A percentile compares a stretch with the other conserved stretches of the same genome.
Evolutionary conservation across 2,113 vertebrate genomes (phyloP).

Genomic region (Symphodus melops): DNA sequence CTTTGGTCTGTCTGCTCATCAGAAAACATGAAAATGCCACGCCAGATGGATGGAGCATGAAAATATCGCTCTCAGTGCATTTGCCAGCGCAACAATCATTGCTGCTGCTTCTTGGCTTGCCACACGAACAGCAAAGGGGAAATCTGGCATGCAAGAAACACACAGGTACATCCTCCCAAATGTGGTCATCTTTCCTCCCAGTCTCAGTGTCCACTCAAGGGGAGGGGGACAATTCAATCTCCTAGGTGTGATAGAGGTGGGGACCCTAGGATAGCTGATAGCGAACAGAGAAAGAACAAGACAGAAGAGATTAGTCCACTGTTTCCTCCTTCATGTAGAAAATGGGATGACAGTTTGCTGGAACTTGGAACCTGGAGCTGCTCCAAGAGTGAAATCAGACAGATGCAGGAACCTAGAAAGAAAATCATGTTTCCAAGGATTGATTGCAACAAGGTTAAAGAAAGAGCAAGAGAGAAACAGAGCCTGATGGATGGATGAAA

Average conservation of each 20-base stretch:
- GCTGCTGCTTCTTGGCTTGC: constrained; percentile 20
- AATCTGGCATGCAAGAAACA: constrained; percentile 60
- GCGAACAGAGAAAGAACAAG: constrained; percentile 21
- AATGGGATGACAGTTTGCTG: neutral
- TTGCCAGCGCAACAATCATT: constrained; percentile 30
- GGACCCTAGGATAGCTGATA: constrained; percentile 52
- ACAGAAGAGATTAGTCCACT: constrained; percentile 56
- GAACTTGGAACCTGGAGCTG: constrained; percentile 21
- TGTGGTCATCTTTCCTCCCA: constrained; percentile 34
- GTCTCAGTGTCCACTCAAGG: constrained; percentile 37
- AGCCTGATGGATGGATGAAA: constrained; percentile 38
- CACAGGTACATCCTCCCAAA: constrained; percentile 30
- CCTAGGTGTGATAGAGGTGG: constrained; percentile 62
- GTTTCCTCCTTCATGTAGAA: constrained; percentile 12
- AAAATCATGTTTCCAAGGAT: constrained; percentile 23
- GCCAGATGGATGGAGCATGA: constrained; percentile 59
- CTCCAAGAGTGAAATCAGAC: constrained; percentile 31
- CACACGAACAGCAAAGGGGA: constrained; percentile 2
- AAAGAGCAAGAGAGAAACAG: constrained; percentile 7
- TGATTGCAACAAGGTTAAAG: constrained; percentile 44
- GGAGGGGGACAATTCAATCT: constrained; percentile 63
- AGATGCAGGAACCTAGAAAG: constrained; percentile 9
- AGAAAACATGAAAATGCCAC: constrained; percentile 70
- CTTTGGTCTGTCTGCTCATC: constrained; percentile 62
- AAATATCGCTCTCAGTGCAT: constrained; percentile 56